Base-by-base conservation (phyloP, 2,113 vertebrate species). In the Ceyx cyanopectus region DNA sequence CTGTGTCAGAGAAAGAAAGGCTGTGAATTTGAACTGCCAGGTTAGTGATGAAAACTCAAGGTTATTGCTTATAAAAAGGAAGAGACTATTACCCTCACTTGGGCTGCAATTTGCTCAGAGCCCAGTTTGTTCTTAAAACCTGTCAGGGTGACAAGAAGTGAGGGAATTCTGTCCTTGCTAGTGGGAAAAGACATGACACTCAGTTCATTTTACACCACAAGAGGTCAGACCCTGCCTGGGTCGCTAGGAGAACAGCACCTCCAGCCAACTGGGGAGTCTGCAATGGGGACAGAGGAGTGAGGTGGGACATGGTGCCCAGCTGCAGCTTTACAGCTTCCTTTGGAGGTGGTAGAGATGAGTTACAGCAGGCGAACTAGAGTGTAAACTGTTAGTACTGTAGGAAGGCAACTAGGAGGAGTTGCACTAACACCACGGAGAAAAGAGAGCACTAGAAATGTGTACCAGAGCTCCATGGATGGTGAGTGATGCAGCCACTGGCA, bases 1-100 rank as follows among this genome's bases (percentile, higher is more conserved):
- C 60, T 26, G n/a, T 32, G 50, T 48, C 83, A 86, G 77, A 84
- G 89, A 78, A 86, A 74, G 46, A 78, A 81, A 40, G 37, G 57
- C 81, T 65, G 57, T 54, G 73, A 83, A 93, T 88, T 77, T 74
- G 68, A 88, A 83, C 77, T 81, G 18, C 72, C 72, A 58, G 60
- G 56, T 62, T 69, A 87, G 79, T 26, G 77, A 83, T 37, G 91
- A 93, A 90, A 90, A 78, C 56, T 93, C 80, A 92, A 93, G 40
- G 77, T 68, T 87, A 81, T 1, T 34, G 22, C 23, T 14, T 5
- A 72, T 24, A 75, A 67, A 85, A 92, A 86, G 53, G 27, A 90
- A 86, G 29, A 57, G 11, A 67, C n/a, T 62, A 3, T 14, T 58
- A 80, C 27, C 43, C 40, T 14, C 4, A 41, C 20, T 67, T 73